Evolutionary conservation across 2,797 vertebrate genomes (phyloP), one percentile per base, ranked within the genome.

Genomic region (Brachymystax lenok): DNA sequence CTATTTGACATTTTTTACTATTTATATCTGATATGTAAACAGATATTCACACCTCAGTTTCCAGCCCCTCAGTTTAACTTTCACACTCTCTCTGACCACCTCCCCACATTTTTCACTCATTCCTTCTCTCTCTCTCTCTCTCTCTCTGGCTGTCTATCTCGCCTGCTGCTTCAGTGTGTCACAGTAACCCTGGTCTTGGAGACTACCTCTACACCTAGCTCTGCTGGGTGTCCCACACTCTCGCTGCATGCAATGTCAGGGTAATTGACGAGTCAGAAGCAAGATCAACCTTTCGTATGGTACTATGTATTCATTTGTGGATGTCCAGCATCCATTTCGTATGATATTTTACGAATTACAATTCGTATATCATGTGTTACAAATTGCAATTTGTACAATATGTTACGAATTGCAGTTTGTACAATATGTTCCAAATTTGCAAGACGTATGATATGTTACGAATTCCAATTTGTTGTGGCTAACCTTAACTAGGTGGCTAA

Each of bases 241-340:
- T 16, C 59, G 12, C 77, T 71, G 46, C 46, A 66, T 27, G 77
- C 77, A 59, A 19, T n/a, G 73, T 64, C 74, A 75, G 73, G 69
- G 73, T 73, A 33, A 73, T 61, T 61, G 63, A 80, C 76, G 24
- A 72, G 46, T 70, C 74, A 27, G 63, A 19, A 66, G 33, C 54
- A 70, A 8, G 2, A 46, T 46, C 8, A 46, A 46, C 40, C 24
- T 46, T 46, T 46, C 7, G 10, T 46, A 46, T 46, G 40, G 40
- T 46, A 35, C 6, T 35, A 46, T 46, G 40, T 46, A 46, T 46
- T 46, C 0, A 46, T 46, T 46, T 46, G 40, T 46, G 40, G 40
- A 46, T 46, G 40, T 46, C 40, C 40, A 46, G 8, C 40, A 46
- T 46, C 40, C 40, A 46, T 46, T 46, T 7, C 40, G 0, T 12